Evolutionary conservation across 2,113 vertebrate species (phyloP).

Genomic region (Alaudala cheleensis): DNA sequence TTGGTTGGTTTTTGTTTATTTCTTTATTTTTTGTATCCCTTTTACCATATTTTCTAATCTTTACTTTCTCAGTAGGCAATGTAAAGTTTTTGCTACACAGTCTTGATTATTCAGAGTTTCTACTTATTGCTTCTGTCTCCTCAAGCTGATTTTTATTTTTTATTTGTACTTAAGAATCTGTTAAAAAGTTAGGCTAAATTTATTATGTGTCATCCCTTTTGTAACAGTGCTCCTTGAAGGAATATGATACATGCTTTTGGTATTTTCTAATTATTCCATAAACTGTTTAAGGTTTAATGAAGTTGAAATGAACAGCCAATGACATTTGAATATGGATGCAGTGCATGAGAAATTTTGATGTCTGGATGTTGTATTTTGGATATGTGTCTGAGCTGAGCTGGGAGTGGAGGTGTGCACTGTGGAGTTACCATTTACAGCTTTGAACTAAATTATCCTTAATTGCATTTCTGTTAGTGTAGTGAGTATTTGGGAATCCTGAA

Average conservation of each 20-base stretch:
- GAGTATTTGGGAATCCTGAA: not conserved
- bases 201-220: not conserved
- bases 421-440: not conserved
- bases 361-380: not conserved
- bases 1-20: too few species aligned
- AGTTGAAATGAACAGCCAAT: not conserved
- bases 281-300: not conserved
- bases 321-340: not conserved
- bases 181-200: not conserved
- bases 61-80: not conserved
- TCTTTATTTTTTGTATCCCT: not conserved
- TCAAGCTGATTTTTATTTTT: not conserved
- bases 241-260: rapidly evolving
- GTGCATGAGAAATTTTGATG: not conserved
- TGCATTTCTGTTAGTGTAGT: not conserved
- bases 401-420: not conserved
- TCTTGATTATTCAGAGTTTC: not conserved
- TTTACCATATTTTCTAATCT: not conserved
- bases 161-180: not conserved
- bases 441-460: not conserved
- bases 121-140: not conserved
- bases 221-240: not conserved
- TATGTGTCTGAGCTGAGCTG: not conserved
- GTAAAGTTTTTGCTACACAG: rapidly evolving
- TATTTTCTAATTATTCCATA: not conserved